phyloP scores from a whole-genome alignment of 2,888 invertebrate genomes.

The Isotomurus palustris region DNA sequence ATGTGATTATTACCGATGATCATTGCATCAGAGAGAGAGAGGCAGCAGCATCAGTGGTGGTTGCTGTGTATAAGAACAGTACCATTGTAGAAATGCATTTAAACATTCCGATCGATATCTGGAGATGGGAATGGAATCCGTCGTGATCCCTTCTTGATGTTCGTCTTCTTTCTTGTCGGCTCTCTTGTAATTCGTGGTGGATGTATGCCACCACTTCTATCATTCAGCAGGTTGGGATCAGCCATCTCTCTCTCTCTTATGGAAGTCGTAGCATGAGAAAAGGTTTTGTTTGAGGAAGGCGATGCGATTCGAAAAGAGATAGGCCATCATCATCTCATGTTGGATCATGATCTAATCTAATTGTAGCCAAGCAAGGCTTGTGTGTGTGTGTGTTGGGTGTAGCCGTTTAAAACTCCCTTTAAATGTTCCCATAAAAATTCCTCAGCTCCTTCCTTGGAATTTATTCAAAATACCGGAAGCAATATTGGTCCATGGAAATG shows the following conservation, averaged over 20 bases:
- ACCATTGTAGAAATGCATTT: background rate
- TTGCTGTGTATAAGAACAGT: background rate
- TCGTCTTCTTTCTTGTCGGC: background rate
- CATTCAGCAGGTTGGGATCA: no score
- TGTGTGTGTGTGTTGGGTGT: background rate
- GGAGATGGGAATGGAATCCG: constrained; percentile 4
- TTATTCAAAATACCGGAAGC: constrained; percentile 4
- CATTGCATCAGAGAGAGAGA: no score
- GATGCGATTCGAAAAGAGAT: background rate
- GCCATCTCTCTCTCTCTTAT: no score
- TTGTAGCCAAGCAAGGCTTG: background rate
- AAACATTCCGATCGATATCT: constrained; percentile 21
- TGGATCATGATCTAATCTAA: background rate
- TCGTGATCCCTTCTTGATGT: background rate
- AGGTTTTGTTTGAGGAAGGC: background rate
- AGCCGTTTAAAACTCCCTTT: background rate
- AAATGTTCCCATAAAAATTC: no score
- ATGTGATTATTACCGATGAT: no score
- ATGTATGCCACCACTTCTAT: no score
- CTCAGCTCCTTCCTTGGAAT: no score
- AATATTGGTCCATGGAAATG: no score
- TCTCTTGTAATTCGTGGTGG: background rate
- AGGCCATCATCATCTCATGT: constrained; percentile 1
- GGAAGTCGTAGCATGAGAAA: no score
- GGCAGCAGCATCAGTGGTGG: no score